Conservation (phyloP, 2,888 invertebrate genomes). For the Leptodirus hochenwartii region DNA sequence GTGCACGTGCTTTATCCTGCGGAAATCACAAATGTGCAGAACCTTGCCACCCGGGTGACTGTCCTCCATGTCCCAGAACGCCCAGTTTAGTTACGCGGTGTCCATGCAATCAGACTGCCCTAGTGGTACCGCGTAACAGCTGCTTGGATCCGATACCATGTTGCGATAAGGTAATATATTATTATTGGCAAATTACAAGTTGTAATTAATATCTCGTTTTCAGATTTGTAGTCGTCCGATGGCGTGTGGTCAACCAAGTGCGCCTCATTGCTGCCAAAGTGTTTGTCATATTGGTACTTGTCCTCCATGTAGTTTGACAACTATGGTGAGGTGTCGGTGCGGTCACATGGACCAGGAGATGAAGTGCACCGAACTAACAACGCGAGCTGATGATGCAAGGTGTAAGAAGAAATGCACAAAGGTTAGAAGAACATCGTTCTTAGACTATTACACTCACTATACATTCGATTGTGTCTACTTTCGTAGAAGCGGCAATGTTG, state of each 20-base stretch:
- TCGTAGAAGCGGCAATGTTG: constrained; percentile 59
- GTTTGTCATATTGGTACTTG: constrained; percentile 57
- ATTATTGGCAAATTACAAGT: not conserved
- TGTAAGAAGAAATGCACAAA: constrained; percentile 87
- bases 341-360: constrained; percentile 70
- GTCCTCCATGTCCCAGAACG: constrained; percentile 3
- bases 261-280: constrained; percentile 48
- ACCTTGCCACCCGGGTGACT: constrained; percentile 10
- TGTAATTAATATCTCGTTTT: not conserved
- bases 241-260: constrained; percentile 45
- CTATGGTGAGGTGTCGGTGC: constrained; percentile 66
- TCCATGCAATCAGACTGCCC: constrained; percentile 54
- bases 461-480: constrained; percentile 6
- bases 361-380: constrained; percentile 51
- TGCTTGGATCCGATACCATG: constrained; percentile 71
- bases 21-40: constrained; percentile 39
- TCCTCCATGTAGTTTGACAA: constrained; percentile 57
- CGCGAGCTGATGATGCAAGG: constrained; percentile 51
- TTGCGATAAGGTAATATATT: constrained; percentile 43
- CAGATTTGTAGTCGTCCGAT: constrained; percentile 1
- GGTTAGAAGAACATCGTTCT: constrained; percentile 27
- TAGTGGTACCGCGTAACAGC: constrained; percentile 31
- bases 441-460: not conserved
- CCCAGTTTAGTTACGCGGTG: constrained; percentile 29
- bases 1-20: constrained; percentile 41